Evolutionary conservation across 2,888 invertebrate genomes (phyloP), one percentile per base, ranked within the genome.

Genomic region (Apamea monoglypha): DNA sequence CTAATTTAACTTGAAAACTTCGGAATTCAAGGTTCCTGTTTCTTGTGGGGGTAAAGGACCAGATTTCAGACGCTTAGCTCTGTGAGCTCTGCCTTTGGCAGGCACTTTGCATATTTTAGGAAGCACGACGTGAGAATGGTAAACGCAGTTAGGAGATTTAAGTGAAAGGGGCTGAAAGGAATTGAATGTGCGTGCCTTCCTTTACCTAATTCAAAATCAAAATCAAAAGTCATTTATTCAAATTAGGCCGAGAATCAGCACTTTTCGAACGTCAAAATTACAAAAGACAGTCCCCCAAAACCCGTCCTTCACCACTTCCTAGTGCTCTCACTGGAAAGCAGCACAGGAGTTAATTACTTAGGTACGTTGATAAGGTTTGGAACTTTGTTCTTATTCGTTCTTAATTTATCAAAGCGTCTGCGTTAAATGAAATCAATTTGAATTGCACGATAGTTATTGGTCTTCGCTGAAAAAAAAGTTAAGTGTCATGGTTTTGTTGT

Each of bases 51-150:
- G n/a, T 53, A 71, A 74, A 76, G 59, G 66, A 36, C 75, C 71
- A 78, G 64, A 77, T 74, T 47, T 72, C 7, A 21, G 71, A 53
- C 61, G 50, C 53, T 72, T 40, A 36, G 53, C 21, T 53, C 44
- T 18, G 36, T 47, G 50, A 18, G 25, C n/a, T 53, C 16, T 53
- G 70, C 74, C 18, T 67, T 68, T 50, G 71, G 70, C 66, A 87
- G 66, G 74, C 75, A 77, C n/a, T 88, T 88, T 79, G 82, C 74
- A 78, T 85, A 83, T 86, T 78, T 82, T 64, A 82, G 40, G 32
- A 44, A 50, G 44, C 61, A 69, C 36, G 63, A 64, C 74, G 73
- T 71, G 56, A 47, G 71, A 81, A 83, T 78, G 29, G 66, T n/a
- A 50, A 81, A 73, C 56, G 36, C 40, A 67, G 32, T 78, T 70